Evolutionary conservation across 2,888 invertebrate genomes (phyloP).

Genomic region (Therioaphis trifolii): DNA sequence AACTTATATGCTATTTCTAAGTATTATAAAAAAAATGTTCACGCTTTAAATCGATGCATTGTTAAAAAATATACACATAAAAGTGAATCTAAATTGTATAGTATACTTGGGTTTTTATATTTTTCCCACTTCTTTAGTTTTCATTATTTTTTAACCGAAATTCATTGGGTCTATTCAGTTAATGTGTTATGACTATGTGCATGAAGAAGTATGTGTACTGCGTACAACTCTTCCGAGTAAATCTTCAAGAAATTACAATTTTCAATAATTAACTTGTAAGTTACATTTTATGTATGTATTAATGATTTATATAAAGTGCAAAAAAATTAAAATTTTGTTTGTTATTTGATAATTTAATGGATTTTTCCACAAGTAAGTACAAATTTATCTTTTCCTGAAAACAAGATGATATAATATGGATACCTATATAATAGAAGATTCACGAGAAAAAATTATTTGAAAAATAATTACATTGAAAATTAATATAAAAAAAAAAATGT

Average conservation of each 20-base stretch:
- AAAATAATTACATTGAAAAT: too few species aligned
- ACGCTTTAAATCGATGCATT: slow-evolving; percentile 23
- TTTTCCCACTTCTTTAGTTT: not conserved
- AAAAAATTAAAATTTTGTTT: too few species aligned
- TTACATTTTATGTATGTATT: too few species aligned
- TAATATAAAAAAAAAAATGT: too few species aligned
- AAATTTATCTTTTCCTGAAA: too few species aligned
- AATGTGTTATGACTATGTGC: not conserved
- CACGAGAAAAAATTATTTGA: too few species aligned
- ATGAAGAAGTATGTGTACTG: not conserved
- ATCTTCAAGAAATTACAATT: not conserved
- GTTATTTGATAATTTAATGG: too few species aligned
- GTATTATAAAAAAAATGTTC: slow-evolving; percentile 6
- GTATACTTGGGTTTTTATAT: not conserved
- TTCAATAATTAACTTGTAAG: too few species aligned
- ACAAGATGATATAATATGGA: too few species aligned
- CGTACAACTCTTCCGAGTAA: not conserved
- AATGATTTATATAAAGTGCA: too few species aligned
- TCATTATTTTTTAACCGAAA: not conserved
- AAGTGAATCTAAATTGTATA: slow-evolving; percentile 6
- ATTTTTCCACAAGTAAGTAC: too few species aligned
- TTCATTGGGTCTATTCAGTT: slow-evolving; percentile 27
- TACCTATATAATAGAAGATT: too few species aligned
- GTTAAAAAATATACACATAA: slow-evolving; percentile 1
- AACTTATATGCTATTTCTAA: not conserved